These are phyloP conservation scores for Misgurnus mizolepis DNA, from an alignment of 2,113 vertebrate species.

Conservation along the genomic window DNA sequence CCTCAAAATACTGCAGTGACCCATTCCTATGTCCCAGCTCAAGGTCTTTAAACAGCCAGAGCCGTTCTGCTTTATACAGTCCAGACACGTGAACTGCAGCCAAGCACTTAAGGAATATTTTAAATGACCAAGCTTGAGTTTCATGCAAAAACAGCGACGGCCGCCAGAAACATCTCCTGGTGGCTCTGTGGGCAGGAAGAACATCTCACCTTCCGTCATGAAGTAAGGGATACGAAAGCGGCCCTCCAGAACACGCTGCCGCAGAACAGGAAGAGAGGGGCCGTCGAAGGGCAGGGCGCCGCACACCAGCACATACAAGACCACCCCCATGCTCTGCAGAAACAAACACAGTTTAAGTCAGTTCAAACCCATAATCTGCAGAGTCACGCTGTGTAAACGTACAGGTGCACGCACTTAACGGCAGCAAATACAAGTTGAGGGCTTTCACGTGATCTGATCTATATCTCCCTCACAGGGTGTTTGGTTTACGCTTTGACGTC, in stretches of 20 bases:
- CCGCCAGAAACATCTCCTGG: constrained; percentile 24
- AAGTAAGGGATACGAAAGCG: constrained; percentile 99
- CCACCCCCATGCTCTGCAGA: constrained; percentile 94
- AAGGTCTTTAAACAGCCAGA: neutral
- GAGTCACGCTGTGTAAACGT: constrained; percentile 14
- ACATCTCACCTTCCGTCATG: constrained; percentile 94
- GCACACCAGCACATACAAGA: constrained; percentile 96
- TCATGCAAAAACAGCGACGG: constrained; percentile 39
- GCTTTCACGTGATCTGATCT: constrained; percentile 41
- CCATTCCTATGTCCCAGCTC: neutral
- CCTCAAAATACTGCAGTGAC: too few relatives aligned
- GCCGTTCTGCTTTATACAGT: constrained; percentile 10
- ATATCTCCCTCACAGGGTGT: constrained; percentile 26
- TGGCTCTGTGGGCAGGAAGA: neutral
- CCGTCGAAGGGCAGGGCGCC: constrained; percentile 96
- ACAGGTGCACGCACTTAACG: constrained; percentile 33
- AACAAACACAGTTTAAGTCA: constrained; percentile 16
- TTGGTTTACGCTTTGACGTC: constrained; percentile 48
- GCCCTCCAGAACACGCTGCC: constrained; percentile 94
- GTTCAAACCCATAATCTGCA: constrained; percentile 20
- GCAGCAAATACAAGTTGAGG: neutral
- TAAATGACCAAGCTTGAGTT: constrained; percentile 19
- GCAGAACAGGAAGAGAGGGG: constrained; percentile 90
- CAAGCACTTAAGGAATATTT: constrained; percentile 28
- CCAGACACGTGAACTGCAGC: neutral